Percentiles rank a stretch among this genome's conserved stretches.
Conservation (phyloP, 2,113 vertebrate genomes). For the Melanotaenia duboulayi region DNA sequence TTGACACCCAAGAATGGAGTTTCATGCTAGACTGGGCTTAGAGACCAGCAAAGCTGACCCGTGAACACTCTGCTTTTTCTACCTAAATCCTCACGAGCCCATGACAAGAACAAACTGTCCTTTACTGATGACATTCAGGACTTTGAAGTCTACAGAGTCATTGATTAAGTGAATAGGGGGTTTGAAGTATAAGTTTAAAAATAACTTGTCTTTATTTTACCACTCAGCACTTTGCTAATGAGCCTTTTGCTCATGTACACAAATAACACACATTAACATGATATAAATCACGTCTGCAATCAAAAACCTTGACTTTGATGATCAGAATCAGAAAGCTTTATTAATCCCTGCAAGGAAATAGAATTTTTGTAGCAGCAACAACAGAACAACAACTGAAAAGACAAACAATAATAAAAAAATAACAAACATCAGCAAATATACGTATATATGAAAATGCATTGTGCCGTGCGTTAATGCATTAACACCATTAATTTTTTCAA, state of each 20-base stretch:
- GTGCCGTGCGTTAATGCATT: no score
- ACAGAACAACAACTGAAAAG: no score
- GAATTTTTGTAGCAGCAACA: no score
- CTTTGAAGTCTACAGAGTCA: constrained; percentile 34
- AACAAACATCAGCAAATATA: no score
- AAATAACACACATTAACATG: constrained; percentile 26
- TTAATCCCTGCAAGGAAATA: no score
- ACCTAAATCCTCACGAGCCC: constrained; percentile 28
- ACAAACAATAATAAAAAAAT: no score
- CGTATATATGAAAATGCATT: no score
- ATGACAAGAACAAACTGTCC: constrained; percentile 30
- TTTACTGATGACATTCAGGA: constrained; percentile 47
- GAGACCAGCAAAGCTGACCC: constrained; percentile 16
- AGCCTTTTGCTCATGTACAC: constrained; percentile 31
- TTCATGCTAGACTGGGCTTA: constrained; percentile 47
- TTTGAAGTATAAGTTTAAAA: constrained; percentile 38
- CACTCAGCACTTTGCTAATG: constrained; percentile 26
- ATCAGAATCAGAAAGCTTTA: no score
- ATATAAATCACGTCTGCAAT: no score
- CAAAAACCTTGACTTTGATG: no score
- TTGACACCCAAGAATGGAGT: constrained; percentile 50
- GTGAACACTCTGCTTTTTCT: constrained; percentile 20
- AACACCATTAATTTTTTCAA: no score
- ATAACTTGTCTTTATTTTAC: constrained; percentile 29
- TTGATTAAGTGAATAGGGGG: constrained; percentile 53